These are phyloP conservation scores for Euwallacea fornicatus DNA, from an alignment of 1,140 invertebrate genomes.

Conservation along the genomic window DNA sequence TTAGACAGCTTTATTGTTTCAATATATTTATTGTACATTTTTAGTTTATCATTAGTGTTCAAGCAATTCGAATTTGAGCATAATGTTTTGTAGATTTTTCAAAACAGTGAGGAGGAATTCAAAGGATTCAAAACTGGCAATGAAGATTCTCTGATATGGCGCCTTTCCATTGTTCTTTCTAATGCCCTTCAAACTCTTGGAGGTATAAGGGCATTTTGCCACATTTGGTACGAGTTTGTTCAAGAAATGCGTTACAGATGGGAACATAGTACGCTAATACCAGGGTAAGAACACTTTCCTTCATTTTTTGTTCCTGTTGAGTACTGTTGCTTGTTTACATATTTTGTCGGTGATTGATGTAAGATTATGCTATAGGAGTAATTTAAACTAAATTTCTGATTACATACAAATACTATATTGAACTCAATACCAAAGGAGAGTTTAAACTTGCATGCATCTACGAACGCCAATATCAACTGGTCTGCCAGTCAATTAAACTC, in stretches of 20 bases:
- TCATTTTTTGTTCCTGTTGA: neutral
- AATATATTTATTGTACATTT: neutral
- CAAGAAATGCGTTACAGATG: slow-evolving; percentile 88
- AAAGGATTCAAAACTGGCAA: slow-evolving; percentile 74
- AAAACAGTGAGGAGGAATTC: slow-evolving; percentile 43
- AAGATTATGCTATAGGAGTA: too few relatives aligned
- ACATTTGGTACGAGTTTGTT: slow-evolving; percentile 91
- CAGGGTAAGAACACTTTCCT: slow-evolving; percentile 71
- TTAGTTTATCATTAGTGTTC: neutral
- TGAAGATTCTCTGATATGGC: slow-evolving; percentile 78
- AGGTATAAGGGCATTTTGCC: slow-evolving; percentile 77
- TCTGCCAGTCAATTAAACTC: too few relatives aligned
- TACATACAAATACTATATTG: too few relatives aligned
- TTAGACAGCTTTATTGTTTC: neutral
- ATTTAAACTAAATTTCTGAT: too few relatives aligned
- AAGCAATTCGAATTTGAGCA: neutral
- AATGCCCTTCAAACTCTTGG: slow-evolving; percentile 78
- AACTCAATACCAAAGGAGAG: too few relatives aligned
- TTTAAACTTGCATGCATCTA: too few relatives aligned
- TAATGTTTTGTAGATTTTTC: slow-evolving; percentile 14
- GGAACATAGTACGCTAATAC: slow-evolving; percentile 78
- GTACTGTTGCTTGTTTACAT: too few relatives aligned
- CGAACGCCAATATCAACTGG: too few relatives aligned
- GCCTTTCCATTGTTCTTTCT: slow-evolving; percentile 78
- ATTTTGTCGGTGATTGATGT: too few relatives aligned